Evolutionary conservation across 1,140 invertebrate species (phyloP).

Genomic region (Bombus sylvicola): DNA sequence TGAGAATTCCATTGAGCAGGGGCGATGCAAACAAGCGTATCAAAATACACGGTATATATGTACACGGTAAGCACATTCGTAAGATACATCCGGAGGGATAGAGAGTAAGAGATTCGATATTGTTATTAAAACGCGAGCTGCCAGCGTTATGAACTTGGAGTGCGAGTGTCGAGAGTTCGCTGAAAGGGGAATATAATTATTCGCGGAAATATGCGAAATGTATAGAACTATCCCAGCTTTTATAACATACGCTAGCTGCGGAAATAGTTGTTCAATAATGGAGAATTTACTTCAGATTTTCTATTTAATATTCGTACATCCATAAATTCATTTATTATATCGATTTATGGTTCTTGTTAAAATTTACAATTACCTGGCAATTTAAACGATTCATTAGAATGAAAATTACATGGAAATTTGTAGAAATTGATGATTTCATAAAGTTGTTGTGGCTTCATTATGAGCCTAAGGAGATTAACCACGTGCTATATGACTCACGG

Average conservation of each 20-base stretch:
- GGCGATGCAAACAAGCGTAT: slow-evolving; percentile 57
- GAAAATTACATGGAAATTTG: not conserved
- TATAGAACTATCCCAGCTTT: not conserved
- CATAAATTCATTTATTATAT: not conserved
- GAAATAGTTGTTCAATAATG: not conserved
- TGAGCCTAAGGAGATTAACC: not conserved
- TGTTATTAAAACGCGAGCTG: slow-evolving; percentile 39
- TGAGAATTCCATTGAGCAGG: slow-evolving; percentile 52
- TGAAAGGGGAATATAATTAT: slow-evolving; percentile 10
- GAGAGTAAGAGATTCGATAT: slow-evolving; percentile 29
- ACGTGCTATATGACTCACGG: not conserved
- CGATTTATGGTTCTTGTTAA: too few species aligned
- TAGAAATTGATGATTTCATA: not conserved
- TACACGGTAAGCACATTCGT: slow-evolving; percentile 12
- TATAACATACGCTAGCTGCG: not conserved
- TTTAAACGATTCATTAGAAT: not conserved
- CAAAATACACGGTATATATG: slow-evolving; percentile 38
- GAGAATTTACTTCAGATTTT: not conserved
- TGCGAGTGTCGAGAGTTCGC: too few species aligned
- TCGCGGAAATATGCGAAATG: slow-evolving; percentile 11
- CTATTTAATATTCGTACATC: too few species aligned
- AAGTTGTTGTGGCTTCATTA: not conserved
- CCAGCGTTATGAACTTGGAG: not conserved
- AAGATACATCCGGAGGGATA: slow-evolving; percentile 21
- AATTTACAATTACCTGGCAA: not conserved